Conservation (phyloP, 1,140 invertebrate species). For the Drosophila bifasciata region DNA sequence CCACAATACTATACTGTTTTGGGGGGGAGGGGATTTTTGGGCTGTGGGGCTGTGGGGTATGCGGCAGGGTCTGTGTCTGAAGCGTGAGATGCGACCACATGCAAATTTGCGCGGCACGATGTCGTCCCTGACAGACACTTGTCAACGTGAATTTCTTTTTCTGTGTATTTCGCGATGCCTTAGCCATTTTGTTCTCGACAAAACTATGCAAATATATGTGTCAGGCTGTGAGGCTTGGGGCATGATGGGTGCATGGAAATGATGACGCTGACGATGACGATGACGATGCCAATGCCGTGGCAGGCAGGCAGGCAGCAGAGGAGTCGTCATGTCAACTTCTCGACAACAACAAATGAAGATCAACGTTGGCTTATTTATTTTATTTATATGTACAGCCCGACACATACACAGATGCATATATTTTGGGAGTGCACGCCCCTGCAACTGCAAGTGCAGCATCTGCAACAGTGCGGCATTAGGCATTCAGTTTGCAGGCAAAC, state of each 20-base stretch:
- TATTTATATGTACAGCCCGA: slow-evolving; percentile 61
- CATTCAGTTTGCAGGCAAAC: slow-evolving; percentile 46
- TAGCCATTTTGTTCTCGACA: slow-evolving; percentile 63
- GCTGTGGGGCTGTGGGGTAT: no score
- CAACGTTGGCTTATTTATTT: slow-evolving; percentile 77
- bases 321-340: slow-evolving; percentile 69
- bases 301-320: no score
- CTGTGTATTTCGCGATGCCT: no score
- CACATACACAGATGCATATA: slow-evolving; percentile 31
- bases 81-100: slow-evolving; percentile 78
- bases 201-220: slow-evolving; percentile 81
- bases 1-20: slow-evolving; percentile 35
- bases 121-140: slow-evolving; percentile 74
- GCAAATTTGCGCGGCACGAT: slow-evolving; percentile 70
- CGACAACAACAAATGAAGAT: slow-evolving; percentile 82
- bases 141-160: slow-evolving; percentile 68
- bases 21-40: neutral
- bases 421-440: slow-evolving; percentile 47
- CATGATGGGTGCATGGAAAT: slow-evolving; percentile 34
- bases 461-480: slow-evolving; percentile 8
- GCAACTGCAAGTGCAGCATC: slow-evolving; percentile 27
- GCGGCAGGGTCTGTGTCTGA: slow-evolving; percentile 22
- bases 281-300: slow-evolving; percentile 22
- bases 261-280: slow-evolving; percentile 36
- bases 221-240: slow-evolving; percentile 43